Conservation (phyloP, 2,888 invertebrate species). For the Stictocephala bisonia region DNA sequence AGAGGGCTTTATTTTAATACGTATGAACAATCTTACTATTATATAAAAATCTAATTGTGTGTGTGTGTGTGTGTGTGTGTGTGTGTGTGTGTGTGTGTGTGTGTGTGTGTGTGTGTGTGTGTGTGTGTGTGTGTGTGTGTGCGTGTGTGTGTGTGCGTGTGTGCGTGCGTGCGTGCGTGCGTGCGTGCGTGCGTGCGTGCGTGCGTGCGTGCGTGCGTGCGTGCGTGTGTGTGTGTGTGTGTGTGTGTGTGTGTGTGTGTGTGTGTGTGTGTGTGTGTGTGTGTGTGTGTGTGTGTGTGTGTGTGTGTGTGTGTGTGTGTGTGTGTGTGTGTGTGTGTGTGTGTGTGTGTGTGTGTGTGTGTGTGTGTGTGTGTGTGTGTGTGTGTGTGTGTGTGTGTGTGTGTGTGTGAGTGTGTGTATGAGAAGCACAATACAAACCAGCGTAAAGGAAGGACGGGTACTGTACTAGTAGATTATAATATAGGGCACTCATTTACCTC, state of each 20-base stretch:
- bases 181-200: slow-evolving; percentile 10
- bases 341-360: background rate
- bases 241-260: slow-evolving; percentile 7
- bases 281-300: background rate
- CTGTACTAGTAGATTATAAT: too few species aligned
- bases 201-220: background rate
- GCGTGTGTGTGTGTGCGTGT: too few species aligned
- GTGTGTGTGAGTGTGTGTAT: background rate
- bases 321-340: background rate
- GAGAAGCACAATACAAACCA: too few species aligned
- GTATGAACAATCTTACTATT: too few species aligned
- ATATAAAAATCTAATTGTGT: too few species aligned
- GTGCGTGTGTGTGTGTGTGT: background rate
- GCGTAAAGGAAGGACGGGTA: too few species aligned
- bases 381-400: background rate
- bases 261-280: slow-evolving; percentile 58
- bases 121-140: too few species aligned
- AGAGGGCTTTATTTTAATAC: background rate
- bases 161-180: background rate
- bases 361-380: background rate
- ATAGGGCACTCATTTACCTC: too few species aligned
- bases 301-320: slow-evolving; percentile 9
- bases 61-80: too few species aligned
- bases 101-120: too few species aligned
- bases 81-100: slow-evolving; percentile 42